Evolutionary conservation across 1,140 invertebrate genomes (phyloP), one percentile per base, ranked within the genome.

Genomic region (Nymphalis io): DNA sequence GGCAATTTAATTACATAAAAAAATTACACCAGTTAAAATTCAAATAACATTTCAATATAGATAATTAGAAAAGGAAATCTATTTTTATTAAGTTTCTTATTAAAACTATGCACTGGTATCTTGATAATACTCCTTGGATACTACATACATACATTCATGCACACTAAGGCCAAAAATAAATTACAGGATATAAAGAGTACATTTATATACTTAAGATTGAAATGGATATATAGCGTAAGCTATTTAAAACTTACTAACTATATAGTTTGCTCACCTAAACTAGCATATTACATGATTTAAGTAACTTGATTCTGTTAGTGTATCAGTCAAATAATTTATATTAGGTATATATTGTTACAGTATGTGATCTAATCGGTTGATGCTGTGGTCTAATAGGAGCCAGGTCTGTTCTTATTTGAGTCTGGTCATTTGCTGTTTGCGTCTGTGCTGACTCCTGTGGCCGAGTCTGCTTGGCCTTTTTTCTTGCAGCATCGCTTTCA

Each of bases 401-500:
- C 5, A 71, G 65, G 55, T 78, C 76, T 33, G 65, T 63, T 63
- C 73, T 61, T 48, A 72, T 68, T 57, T 72, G 70, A 21, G 70
- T 58, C 55, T 78, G 82, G 40, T 87, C 83, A 39, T 79, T 71
- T n/a, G 77, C 83, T 16, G 83, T 79, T 68, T 85, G 85, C 33
- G 80, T 81, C 66, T 85, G 83, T 10, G 81, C 78, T 42, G 78
- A 73, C n/a, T 89, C 89, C 48, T 75, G 70, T 2, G 89, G 82
- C 21, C 85, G 74, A 18, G 75, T 53, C 64, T 89, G 88, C 64
- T 91, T 91, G 18, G 81, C 85, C 68, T 90, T 92, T 72, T 92
- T 92, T 39, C 89, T 84, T 27, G 85, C 87, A n/a, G 84, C 86
- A 73, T 91, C 89, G 81, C 84, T 88, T 72, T 92, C 91, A 44